These are phyloP conservation scores for Aeoliscus strigatus DNA, from an alignment of 2,797 vertebrate genomes.

Conservation along the genomic window DNA sequence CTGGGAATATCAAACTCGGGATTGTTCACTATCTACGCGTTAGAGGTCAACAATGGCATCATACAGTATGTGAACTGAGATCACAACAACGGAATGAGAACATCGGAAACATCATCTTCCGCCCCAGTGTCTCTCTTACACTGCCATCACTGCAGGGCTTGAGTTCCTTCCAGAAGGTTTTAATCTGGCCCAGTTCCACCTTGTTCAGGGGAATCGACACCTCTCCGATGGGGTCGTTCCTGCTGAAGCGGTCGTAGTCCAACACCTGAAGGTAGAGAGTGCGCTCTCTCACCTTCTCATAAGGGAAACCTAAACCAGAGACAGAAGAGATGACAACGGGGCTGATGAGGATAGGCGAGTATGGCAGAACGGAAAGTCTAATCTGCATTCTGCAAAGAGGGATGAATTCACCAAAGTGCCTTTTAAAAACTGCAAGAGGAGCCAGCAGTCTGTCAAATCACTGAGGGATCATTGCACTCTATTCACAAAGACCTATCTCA, in stretches of 20 bases:
- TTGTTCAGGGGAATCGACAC: constrained; percentile 97
- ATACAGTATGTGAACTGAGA: constrained; percentile 2
- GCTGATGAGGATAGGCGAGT: constrained; percentile 2
- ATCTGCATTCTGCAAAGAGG: constrained; percentile 13
- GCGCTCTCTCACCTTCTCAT: constrained; percentile 96
- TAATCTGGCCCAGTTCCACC: constrained; percentile 95
- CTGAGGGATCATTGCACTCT: constrained; percentile 29
- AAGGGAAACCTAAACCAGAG: constrained; percentile 85
- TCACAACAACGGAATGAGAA: constrained; percentile 15
- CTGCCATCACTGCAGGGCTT: constrained; percentile 98
- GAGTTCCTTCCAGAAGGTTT: constrained; percentile 99
- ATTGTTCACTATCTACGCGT: constrained; percentile 41
- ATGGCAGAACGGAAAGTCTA: not conserved
- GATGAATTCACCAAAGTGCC: constrained; percentile 30
- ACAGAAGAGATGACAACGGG: constrained; percentile 16
- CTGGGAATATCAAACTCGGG: constrained; percentile 38
- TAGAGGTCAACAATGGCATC: constrained; percentile 13
- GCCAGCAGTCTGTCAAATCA: constrained; percentile 18
- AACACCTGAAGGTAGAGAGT: constrained; percentile 96
- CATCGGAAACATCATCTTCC: not conserved
- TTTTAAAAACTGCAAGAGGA: constrained; percentile 23
- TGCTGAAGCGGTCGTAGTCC: constrained; percentile 98
- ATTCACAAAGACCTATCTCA: constrained; percentile 18
- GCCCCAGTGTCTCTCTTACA: constrained; percentile 76
- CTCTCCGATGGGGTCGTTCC: constrained; percentile 97